Evolutionary conservation across 2,797 vertebrate genomes (phyloP).

Genomic region (Hypotaenidia philippensis): DNA sequence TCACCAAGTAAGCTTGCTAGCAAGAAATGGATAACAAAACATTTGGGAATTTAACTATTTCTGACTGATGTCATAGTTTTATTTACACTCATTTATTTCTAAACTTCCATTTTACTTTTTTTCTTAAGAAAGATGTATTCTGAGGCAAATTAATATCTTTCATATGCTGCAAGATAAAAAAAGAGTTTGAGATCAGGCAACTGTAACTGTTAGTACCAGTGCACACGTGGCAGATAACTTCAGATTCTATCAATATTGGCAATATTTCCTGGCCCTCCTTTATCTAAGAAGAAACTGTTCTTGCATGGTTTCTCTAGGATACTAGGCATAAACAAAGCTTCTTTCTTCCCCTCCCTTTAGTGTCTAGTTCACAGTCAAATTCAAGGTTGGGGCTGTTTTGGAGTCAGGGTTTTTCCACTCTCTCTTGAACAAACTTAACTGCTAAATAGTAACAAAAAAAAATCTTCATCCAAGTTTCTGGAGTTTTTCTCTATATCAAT

Average conservation of each 20-base stretch:
- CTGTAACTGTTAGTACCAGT: not conserved
- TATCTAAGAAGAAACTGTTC: slow-evolving; percentile 33
- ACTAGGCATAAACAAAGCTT: not conserved
- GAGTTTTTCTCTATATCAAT: not conserved
- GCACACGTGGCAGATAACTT: not conserved
- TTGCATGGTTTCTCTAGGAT: slow-evolving; percentile 13
- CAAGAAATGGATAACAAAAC: not conserved
- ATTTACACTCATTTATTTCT: not conserved
- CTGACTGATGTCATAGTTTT: not conserved
- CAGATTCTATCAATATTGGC: slow-evolving; percentile 10
- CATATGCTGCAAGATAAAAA: not conserved
- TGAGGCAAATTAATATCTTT: not conserved
- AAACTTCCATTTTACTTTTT: not conserved
- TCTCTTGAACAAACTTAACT: not conserved
- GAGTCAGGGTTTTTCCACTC: not conserved
- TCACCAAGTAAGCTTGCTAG: not conserved
- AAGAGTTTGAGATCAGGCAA: not conserved
- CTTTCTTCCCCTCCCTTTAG: not conserved
- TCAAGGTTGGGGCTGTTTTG: not conserved
- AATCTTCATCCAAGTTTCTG: not conserved
- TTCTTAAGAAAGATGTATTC: not conserved
- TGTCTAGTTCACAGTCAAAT: not conserved
- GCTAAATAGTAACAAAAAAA: not conserved
- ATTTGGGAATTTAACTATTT: not conserved
- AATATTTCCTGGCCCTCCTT: not conserved